phyloP scores from a whole-genome alignment of 2,113 vertebrate species.

The Chionomys nivalis region DNA sequence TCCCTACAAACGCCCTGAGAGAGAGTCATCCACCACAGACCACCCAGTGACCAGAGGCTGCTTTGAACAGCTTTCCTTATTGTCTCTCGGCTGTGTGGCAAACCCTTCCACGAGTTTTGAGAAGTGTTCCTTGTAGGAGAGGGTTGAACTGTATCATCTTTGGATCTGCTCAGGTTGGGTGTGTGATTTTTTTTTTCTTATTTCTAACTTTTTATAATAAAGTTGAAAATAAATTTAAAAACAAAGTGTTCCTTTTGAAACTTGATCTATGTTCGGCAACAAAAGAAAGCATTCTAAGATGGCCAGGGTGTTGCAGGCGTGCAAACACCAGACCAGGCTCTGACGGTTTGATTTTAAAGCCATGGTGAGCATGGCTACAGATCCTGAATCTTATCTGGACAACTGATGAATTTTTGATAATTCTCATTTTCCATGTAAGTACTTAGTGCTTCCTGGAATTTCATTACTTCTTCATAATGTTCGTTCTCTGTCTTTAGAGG shows the following conservation, averaged over 20 bases:
- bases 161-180: neutral
- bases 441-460: neutral
- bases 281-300: neutral
- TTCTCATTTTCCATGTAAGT: neutral
- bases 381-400: neutral
- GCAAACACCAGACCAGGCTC: neutral
- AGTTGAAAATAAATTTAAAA: neutral
- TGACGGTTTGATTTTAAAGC: neutral
- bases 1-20: neutral
- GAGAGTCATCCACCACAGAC: neutral
- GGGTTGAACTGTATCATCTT: neutral
- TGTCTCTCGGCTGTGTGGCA: neutral
- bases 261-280: neutral
- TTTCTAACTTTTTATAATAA: neutral
- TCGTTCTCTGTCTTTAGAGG: neutral
- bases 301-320: neutral
- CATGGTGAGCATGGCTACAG: neutral
- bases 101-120: neutral
- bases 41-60: neutral
- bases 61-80: neutral
- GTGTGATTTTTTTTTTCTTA: neutral
- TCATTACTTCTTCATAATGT: neutral
- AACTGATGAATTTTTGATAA: neutral
- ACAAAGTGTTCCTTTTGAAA: neutral
- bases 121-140: neutral